Evolutionary conservation across 2,888 invertebrate species (phyloP).

Genomic region (Sarcophaga variegata): DNA sequence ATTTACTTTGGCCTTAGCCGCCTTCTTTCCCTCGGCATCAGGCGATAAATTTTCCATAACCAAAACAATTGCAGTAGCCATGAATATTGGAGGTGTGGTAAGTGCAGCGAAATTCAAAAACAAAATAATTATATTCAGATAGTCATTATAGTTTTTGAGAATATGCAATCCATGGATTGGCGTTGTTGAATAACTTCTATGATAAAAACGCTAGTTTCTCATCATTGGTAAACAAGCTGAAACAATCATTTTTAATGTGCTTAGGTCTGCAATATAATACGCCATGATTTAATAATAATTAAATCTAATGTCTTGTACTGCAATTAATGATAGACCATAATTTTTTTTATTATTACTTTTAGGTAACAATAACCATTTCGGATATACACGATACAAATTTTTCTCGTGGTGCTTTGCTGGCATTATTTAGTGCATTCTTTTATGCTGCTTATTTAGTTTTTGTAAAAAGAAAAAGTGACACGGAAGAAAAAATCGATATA

Average conservation of each 20-base stretch:
- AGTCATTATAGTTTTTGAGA: too few relatives aligned
- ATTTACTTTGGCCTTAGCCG: conserved; percentile 93
- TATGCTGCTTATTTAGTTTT: conserved; percentile 96
- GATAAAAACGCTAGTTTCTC: too few relatives aligned
- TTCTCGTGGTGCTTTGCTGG: conserved; percentile 90
- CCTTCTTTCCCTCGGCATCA: conserved; percentile 91
- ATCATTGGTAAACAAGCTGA: too few relatives aligned
- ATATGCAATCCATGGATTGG: too few relatives aligned
- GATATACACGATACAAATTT: conserved; percentile 87
- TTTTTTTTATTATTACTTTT: conserved; percentile 69
- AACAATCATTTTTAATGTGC: too few relatives aligned
- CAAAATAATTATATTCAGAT: too few relatives aligned
- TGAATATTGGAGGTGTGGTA: conserved; percentile 91
- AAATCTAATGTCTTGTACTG: too few relatives aligned
- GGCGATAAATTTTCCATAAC: conserved; percentile 93
- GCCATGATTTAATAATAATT: too few relatives aligned
- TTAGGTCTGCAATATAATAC: too few relatives aligned
- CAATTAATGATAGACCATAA: too few relatives aligned
- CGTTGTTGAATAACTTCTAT: too few relatives aligned
- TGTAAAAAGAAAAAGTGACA: conserved; percentile 92
- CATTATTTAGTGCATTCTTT: conserved; percentile 92
- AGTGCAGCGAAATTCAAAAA: conserved; percentile 76
- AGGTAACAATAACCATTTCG: conserved; percentile 90
- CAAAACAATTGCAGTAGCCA: conserved; percentile 90
- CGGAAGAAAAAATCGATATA: conserved; percentile 96